Evolutionary conservation across 2,113 vertebrate genomes (phyloP).

Genomic region (Cyrtonyx montezumae): DNA sequence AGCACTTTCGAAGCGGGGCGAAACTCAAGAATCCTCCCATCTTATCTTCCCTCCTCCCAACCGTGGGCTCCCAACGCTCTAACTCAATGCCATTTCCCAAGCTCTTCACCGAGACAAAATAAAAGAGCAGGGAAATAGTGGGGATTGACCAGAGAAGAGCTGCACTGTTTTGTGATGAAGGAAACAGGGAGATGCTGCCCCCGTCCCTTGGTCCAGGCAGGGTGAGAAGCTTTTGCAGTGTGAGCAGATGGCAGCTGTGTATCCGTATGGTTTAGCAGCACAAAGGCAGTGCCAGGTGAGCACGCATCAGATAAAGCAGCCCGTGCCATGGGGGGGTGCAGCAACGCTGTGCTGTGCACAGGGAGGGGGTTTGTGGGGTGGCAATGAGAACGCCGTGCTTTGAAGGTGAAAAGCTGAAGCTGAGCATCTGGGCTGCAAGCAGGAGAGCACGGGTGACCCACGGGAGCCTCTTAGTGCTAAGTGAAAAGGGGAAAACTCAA

Average conservation of each 20-base stretch:
- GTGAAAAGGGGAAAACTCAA: background rate
- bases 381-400: background rate
- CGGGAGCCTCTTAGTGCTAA: background rate
- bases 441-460: background rate
- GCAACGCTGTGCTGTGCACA: rapidly evolving
- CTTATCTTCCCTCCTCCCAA: background rate
- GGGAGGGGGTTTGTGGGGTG: background rate
- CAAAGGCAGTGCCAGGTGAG: background rate
- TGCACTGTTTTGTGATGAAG: background rate
- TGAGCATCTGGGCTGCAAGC: background rate
- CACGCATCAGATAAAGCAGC: rapidly evolving
- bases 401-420: background rate
- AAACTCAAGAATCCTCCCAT: constrained; percentile 14
- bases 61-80: rapidly evolving
- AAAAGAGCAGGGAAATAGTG: background rate
- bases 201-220: background rate
- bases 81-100: background rate
- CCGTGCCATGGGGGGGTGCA: background rate
- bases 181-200: background rate
- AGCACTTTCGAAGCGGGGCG: background rate
- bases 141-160: background rate
- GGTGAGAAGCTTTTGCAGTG: background rate
- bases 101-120: too few relatives aligned
- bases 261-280: background rate
- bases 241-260: background rate